These are phyloP conservation scores for Amphibalanus amphitrite DNA, from an alignment of 1,140 invertebrate species.

Conservation along the genomic window DNA sequence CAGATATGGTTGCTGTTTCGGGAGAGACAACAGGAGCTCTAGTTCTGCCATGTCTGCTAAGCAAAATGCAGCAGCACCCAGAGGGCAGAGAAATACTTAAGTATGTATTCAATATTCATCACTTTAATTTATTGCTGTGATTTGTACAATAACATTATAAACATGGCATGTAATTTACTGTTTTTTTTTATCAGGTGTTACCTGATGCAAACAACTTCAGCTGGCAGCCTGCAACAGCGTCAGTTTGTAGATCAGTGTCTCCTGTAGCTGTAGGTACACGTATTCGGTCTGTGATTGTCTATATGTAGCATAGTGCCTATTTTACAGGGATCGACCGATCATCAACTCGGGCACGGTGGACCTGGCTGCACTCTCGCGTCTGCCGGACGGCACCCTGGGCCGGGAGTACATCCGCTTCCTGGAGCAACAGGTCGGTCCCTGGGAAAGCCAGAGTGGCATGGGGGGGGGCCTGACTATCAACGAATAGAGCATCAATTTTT, in stretches of 20 bases:
- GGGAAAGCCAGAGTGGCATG: conserved; percentile 5
- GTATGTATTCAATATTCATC: too few relatives aligned
- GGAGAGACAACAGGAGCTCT: conserved; percentile 68
- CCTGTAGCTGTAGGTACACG: conserved; percentile 15
- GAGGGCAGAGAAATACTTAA: conserved; percentile 13
- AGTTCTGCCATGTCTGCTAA: conserved; percentile 46
- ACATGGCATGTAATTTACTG: too few relatives aligned
- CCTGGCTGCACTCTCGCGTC: conserved; percentile 43
- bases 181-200: too few relatives aligned
- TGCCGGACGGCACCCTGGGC: conserved; percentile 67
- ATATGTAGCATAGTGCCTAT: conserved; percentile 9
- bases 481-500: conserved; percentile 11
- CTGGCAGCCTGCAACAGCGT: too few relatives aligned
- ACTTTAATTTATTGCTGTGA: too few relatives aligned
- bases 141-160: too few relatives aligned
- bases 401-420: conserved; percentile 69
- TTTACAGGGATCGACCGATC: conserved; percentile 48
- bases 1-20: conserved; percentile 83
- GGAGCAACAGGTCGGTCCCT: conserved; percentile 42
- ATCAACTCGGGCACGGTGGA: conserved; percentile 72
- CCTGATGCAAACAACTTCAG: too few relatives aligned
- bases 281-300: background rate
- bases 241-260: too few relatives aligned
- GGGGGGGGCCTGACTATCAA: conserved; percentile 10
- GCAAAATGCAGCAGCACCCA: conserved; percentile 40